phyloP scores from a whole-genome alignment of 1,140 invertebrate genomes.

The Ceratina australensis region DNA sequence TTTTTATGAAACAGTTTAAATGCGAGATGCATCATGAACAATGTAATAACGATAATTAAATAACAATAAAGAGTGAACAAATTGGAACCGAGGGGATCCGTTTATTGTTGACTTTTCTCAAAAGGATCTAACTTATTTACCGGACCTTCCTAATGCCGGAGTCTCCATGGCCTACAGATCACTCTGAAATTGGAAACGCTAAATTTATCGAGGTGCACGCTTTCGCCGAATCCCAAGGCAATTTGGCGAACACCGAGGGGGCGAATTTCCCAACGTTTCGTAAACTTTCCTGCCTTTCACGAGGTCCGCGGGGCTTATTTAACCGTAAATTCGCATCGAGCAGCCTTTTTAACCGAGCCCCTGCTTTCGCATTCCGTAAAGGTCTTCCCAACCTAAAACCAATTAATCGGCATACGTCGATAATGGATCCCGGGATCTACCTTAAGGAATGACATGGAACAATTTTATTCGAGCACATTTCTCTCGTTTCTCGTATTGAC shows the following conservation, averaged over 20 bases:
- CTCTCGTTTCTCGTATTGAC: no score
- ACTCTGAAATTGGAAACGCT: not conserved
- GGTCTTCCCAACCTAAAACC: not conserved
- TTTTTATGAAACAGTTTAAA: no score
- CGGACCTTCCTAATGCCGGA: not conserved
- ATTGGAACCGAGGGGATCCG: no score
- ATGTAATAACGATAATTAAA: no score
- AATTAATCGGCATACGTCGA: slow-evolving; percentile 30
- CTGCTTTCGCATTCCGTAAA: not conserved
- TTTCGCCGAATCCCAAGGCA: not conserved
- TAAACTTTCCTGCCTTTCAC: not conserved
- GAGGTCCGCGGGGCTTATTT: not conserved
- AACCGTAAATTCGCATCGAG: slow-evolving; percentile 20
- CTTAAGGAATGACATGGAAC: no score
- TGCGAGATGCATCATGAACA: no score
- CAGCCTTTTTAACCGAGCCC: not conserved
- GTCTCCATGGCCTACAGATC: not conserved
- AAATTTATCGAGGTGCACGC: not conserved
- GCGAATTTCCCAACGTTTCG: not conserved
- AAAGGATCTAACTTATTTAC: no score
- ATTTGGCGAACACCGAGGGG: not conserved
- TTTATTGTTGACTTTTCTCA: no score
- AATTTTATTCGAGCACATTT: not conserved
- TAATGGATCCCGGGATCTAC: not conserved
- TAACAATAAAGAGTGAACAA: no score